Conservation (phyloP, 2,888 invertebrate species). For the Acrobasis suavella region DNA sequence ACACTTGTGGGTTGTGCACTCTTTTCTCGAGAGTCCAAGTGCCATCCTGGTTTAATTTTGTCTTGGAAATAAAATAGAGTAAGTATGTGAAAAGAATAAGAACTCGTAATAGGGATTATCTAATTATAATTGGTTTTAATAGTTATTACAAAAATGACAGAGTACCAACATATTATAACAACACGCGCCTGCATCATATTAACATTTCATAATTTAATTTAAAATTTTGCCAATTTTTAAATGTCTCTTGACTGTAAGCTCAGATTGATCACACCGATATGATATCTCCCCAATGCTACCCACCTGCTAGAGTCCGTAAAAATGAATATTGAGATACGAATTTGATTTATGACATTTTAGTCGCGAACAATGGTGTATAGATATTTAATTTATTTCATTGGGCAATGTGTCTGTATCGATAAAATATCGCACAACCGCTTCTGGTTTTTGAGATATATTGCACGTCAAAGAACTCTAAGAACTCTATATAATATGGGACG, state of each 20-base stretch:
- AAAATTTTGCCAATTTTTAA: background rate
- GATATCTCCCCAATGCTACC: conserved; percentile 21
- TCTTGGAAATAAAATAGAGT: no score
- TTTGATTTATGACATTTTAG: conserved; percentile 34
- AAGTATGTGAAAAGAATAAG: no score
- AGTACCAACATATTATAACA: no score
- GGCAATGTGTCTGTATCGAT: conserved; percentile 39
- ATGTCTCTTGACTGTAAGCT: conserved; percentile 1
- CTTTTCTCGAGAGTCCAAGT: no score
- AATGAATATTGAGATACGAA: conserved; percentile 31
- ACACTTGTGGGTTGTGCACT: no score
- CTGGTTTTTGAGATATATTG: conserved; percentile 42
- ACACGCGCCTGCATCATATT: no score
- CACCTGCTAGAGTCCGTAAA: conserved; percentile 29
- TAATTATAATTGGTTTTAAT: no score
- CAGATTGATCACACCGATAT: conserved; percentile 20
- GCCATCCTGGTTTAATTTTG: no score
- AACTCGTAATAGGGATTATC: no score
- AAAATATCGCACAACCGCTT: conserved; percentile 23
- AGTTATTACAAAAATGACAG: no score
- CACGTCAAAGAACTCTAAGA: conserved; percentile 39
- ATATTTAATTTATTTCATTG: conserved; percentile 47
- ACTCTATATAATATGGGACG: conserved; percentile 34
- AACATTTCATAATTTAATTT: no score
- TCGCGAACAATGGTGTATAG: conserved; percentile 49